Evolutionary conservation across 2,888 invertebrate genomes (phyloP), one percentile per base, ranked within the genome.

Genomic region (Heliconius aoede): DNA sequence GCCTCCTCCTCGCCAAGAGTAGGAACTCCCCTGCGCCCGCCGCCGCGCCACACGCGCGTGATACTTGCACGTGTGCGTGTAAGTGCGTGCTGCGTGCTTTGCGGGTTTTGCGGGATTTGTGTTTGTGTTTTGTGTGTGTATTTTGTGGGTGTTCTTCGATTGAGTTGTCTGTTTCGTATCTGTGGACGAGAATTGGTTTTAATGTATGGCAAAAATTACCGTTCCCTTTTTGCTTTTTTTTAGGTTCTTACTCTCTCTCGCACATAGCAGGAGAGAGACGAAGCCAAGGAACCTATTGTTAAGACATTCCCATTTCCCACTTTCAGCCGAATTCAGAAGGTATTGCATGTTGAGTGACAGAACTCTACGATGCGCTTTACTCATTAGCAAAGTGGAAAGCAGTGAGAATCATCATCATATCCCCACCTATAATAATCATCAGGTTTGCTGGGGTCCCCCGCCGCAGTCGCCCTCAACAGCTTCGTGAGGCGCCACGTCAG

Each of bases 1-100:
- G 94, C 78, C 96, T 94, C 78, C 96, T 91, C 36, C 96, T 89
- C 62, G 97, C 97, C 96, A 97, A 96, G 84, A 97, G 96, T 76
- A 97, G 95, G 93, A 97, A 97, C 91, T 97, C 97, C 0, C 97
- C 97, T 7, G 95, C 94, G n/a, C 97, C 97, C 71, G 96, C 95
- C 65, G 95, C 92, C n/a, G 97, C 97, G 7, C 96, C 96, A 86
- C 97, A 97, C 81, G 95, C 95, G 13, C 95, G 91, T 0, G 96
- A 93, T 51, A 96, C 95, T 84, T 96, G 95, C 30, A 97, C 95
- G 88, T 95, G 95, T 78, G 92, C 89, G 82, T 68, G 77, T 60
- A 72, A 28, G 32, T 24, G 68, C 32, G 36, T 1, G 7, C 61
- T 64, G 61, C 40, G 69, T 67, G 87, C 71, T 32, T 85, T 95